These are phyloP conservation scores for Protula sp. DNA, from an alignment of 2,888 invertebrate genomes.

Conservation along the genomic window DNA sequence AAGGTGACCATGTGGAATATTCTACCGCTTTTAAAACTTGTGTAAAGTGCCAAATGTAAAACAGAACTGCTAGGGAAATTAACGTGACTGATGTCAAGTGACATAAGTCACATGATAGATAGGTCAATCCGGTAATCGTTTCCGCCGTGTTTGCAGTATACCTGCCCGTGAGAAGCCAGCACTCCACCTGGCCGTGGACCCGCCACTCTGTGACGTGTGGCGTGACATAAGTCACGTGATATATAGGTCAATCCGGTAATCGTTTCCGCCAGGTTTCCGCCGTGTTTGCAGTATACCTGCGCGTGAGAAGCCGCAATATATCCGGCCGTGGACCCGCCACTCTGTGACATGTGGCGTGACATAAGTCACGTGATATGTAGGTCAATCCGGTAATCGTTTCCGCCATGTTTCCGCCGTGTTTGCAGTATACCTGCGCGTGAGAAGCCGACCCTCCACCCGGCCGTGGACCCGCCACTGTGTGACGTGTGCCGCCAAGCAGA, in stretches of 20 bases:
- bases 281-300: neutral
- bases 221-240: too few species aligned
- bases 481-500: constrained; percentile 52
- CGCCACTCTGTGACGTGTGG: constrained; percentile 55
- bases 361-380: too few species aligned
- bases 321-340: constrained; percentile 54
- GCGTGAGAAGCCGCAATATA: constrained; percentile 47
- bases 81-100: constrained; percentile 53
- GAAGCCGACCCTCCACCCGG: constrained; percentile 51
- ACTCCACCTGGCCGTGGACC: constrained; percentile 55
- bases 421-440: constrained; percentile 4
- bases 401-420: too few species aligned
- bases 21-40: too few species aligned
- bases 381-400: too few species aligned
- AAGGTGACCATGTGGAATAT: too few species aligned
- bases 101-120: too few species aligned
- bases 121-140: too few species aligned
- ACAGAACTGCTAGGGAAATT: too few species aligned
- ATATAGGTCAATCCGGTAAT: too few species aligned
- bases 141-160: constrained; percentile 1
- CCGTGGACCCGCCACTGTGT: constrained; percentile 56
- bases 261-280: too few species aligned
- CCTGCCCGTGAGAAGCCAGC: constrained; percentile 31
- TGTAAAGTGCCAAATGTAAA: too few species aligned
- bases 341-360: constrained; percentile 53